Evolutionary conservation across 2,797 vertebrate species (phyloP), one percentile per base, ranked within the genome.

Genomic region (Atherinosoma microstoma): DNA sequence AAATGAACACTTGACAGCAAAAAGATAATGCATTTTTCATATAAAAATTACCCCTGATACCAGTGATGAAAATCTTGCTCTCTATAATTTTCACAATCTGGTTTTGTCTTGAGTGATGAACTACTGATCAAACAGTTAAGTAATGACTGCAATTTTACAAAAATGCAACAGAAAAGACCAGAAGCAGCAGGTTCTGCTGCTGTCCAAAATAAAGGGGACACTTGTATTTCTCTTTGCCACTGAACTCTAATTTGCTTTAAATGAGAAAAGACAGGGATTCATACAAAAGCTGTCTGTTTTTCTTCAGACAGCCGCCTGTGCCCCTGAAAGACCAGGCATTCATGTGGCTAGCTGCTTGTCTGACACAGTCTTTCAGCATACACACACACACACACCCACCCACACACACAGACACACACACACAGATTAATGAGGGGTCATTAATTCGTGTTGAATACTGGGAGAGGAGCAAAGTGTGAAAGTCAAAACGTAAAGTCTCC

Each of bases 161-260:
- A 92, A 93, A 91, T 85, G 81, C 87, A 85, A 88, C 63, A 84
- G 88, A 87, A 91, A 82, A 85, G 81, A 95, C 93, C 83, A 91
- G 93, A 94, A 93, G 89, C 93, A 93, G 90, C 89, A 89, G 92
- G 84, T 90, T 91, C 89, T 93, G 94, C 92, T 94, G 94, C 87
- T 87, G 80, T 85, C 94, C 93, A 95, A 91, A 94, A 91, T 92
- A 93, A 93, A 87, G 83, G 87, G 86, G 92, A 95, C 92, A 93
- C 94, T 94, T 93, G 91, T 94, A 91, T 95, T 93, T 94, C 92
- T 95, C 93, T 96, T 95, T 85, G 84, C 94, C 93, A 94, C 92
- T 92, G 93, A 95, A 95, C 94, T 95, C 95, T 95, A 96, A 97
- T 97, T 97, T 97, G 93, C 95, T 96, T 97, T 95, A 96, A 97